Percentiles rank a stretch among this genome's conserved stretches.
Evolutionary conservation across 2,888 invertebrate species (phyloP).

Genomic region (Ametastegia equiseti): DNA sequence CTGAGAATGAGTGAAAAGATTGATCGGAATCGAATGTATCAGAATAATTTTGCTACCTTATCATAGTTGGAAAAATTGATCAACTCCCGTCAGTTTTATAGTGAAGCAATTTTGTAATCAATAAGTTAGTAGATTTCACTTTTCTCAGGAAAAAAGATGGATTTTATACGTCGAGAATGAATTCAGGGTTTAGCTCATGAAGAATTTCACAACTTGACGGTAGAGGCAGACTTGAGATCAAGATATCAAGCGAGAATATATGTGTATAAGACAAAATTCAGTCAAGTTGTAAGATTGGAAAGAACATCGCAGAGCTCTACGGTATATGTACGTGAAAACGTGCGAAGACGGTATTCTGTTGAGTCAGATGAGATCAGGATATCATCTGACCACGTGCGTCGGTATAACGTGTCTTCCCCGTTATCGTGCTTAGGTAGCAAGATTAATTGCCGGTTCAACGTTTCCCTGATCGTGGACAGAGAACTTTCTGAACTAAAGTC

Average conservation of each 20-base stretch:
- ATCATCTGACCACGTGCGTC: conserved; percentile 25
- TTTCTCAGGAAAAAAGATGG: neutral
- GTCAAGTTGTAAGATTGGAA: neutral
- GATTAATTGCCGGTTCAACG: conserved; percentile 6
- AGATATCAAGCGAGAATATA: neutral
- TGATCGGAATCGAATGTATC: neutral
- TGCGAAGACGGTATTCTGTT: neutral
- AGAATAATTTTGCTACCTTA: too few relatives aligned
- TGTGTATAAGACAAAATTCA: neutral
- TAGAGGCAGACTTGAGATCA: neutral
- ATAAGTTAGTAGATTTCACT: neutral
- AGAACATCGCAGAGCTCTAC: neutral
- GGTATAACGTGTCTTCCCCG: neutral
- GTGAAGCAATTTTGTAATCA: neutral
- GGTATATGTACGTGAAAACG: neutral
- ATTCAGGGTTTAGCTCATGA: neutral
- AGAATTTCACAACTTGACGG: neutral
- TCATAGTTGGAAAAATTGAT: neutral
- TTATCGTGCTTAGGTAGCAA: neutral
- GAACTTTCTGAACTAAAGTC: neutral
- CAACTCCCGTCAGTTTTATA: neutral
- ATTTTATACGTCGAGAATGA: neutral
- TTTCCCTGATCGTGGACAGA: neutral
- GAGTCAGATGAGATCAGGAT: conserved; percentile 16
- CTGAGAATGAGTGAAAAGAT: neutral